Conservation (phyloP, 2,113 vertebrate genomes). For the Mirounga angustirostris region DNA sequence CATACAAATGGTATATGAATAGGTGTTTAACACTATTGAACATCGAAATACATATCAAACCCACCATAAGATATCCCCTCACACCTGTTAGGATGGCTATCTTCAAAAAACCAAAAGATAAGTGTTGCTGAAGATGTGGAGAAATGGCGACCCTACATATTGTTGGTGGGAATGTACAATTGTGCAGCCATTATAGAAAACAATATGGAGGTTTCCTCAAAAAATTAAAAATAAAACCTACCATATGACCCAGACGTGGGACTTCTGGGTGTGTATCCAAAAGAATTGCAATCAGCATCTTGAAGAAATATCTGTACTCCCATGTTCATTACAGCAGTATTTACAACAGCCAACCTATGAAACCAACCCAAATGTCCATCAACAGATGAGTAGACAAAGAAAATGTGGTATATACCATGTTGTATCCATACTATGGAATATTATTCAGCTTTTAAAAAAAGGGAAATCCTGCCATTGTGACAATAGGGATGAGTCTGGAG, state of each 20-base stretch:
- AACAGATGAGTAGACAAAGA: not conserved
- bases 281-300: not conserved
- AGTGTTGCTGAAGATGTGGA: not conserved
- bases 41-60: not conserved
- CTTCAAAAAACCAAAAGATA: not conserved
- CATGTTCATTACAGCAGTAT: not conserved
- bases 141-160: not conserved
- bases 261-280: not conserved
- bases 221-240: not conserved
- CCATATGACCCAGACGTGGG: not conserved
- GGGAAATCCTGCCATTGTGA: not conserved
- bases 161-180: not conserved
- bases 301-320: not conserved
- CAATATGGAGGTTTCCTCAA: not conserved
- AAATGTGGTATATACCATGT: not conserved
- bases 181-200: not conserved
- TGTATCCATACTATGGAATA: not conserved
- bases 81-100: not conserved
- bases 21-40: not conserved
- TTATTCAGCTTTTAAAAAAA: not conserved
- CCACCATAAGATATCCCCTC: not conserved
- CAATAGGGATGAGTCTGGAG: not conserved
- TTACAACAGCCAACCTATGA: not conserved
- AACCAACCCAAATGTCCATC: not conserved
- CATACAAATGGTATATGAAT: not conserved